These are phyloP conservation scores for Drosophila kohkoa DNA, from an alignment of 1,140 invertebrate species.

Conservation along the genomic window DNA sequence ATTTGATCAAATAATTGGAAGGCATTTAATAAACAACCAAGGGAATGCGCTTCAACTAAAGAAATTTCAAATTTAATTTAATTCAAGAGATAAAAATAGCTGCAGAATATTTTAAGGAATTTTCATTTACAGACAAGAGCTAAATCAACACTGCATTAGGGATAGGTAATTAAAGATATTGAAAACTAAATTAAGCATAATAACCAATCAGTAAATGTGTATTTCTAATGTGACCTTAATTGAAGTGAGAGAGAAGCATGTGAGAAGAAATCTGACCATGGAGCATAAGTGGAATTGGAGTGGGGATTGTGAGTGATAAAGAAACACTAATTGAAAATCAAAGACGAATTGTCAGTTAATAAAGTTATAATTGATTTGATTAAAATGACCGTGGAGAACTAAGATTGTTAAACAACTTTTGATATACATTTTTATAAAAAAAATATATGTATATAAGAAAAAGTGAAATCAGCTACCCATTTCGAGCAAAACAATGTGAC, in stretches of 20 bases:
- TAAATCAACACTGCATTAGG: too few relatives aligned
- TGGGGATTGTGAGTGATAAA: not conserved
- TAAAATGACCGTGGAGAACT: not conserved
- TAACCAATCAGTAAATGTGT: not conserved
- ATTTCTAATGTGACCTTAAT: not conserved
- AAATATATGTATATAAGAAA: too few relatives aligned
- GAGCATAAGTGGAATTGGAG: not conserved
- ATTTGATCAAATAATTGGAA: constrained; percentile 5
- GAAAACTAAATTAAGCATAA: not conserved
- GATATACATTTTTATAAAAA: too few relatives aligned
- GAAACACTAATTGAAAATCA: constrained; percentile 4
- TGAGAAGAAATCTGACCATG: constrained; percentile 1
- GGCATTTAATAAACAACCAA: constrained; percentile 12
- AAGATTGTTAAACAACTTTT: too few relatives aligned
- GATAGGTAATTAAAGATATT: too few relatives aligned
- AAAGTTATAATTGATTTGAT: not conserved
- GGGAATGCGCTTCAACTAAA: not conserved
- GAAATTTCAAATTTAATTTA: not conserved
- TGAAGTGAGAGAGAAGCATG: not conserved
- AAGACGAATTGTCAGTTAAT: not conserved
- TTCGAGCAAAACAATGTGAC: too few relatives aligned
- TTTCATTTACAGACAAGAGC: not conserved
- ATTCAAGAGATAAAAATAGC: not conserved
- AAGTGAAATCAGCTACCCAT: not conserved
- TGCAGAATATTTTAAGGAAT: not conserved